Conservation (phyloP, 2,888 invertebrate species). For the Caenorhabditis imperialis region DNA sequence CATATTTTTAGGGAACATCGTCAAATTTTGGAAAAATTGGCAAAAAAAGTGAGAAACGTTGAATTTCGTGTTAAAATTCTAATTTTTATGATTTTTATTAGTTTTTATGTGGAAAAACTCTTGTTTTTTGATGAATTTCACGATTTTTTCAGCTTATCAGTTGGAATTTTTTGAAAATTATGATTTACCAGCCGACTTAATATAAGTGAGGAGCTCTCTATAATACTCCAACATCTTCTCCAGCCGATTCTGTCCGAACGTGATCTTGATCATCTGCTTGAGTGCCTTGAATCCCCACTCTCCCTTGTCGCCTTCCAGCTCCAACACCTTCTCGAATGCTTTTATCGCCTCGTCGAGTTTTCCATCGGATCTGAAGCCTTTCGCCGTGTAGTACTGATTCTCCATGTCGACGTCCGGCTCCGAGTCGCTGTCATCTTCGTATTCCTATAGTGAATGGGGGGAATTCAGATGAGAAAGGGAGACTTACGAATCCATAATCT, state of each 20-base stretch:
- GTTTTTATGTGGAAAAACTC: too few species aligned
- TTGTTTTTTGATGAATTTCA: too few species aligned
- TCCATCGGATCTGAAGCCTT: conserved; percentile 93
- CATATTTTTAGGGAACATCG: too few species aligned
- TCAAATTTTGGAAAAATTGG: too few species aligned
- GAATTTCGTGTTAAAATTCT: background rate
- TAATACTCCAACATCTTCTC: conserved; percentile 96
- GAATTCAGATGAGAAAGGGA: background rate
- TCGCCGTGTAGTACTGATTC: conserved; percentile 99
- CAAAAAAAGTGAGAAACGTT: too few species aligned
- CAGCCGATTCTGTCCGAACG: conserved; percentile 94
- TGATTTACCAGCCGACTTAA: conserved; percentile 87
- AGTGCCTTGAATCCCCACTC: conserved; percentile 99
- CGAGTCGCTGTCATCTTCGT: conserved; percentile 98
- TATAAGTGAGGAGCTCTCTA: conserved; percentile 95
- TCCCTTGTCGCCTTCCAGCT: conserved; percentile 97
- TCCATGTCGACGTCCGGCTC: conserved; percentile 99
- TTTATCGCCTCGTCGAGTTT: conserved; percentile 91
- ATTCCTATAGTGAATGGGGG: conserved; percentile 83
- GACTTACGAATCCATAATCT: conserved; percentile 77
- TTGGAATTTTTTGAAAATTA: background rate
- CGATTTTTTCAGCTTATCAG: too few species aligned
- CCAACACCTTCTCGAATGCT: conserved; percentile 90
- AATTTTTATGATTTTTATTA: too few species aligned
- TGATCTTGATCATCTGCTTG: conserved; percentile 99